Evolutionary conservation across 2,797 vertebrate genomes (phyloP).

Genomic region (Darevskia nairensis): DNA sequence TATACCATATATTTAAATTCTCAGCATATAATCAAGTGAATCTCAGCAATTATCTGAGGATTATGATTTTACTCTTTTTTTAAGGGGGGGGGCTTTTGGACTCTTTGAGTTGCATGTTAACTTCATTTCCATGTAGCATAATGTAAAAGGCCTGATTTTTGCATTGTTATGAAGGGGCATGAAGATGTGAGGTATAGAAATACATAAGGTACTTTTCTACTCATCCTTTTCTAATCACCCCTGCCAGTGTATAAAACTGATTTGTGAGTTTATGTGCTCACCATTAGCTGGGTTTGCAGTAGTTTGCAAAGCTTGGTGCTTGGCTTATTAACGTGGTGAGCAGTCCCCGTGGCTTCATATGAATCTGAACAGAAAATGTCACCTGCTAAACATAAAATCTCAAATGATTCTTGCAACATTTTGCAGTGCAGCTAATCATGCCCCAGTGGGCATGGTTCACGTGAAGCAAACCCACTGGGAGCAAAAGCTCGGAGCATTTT

Average conservation of each 20-base stretch:
- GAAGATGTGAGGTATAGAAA: not conserved
- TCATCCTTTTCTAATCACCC: not conserved
- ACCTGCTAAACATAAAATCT: constrained; percentile 17
- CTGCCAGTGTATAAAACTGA: not conserved
- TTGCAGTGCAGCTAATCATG: not conserved
- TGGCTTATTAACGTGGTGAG: not conserved
- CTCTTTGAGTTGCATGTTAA: not conserved
- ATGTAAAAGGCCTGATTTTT: not conserved
- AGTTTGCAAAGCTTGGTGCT: not conserved
- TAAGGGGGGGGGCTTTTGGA: too few species aligned
- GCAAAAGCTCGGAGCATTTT: not conserved
- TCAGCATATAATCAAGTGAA: not conserved
- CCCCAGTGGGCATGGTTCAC: not conserved
- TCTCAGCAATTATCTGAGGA: not conserved
- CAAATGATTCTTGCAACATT: not conserved
- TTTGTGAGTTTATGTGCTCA: not conserved
- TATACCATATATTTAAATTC: not conserved
- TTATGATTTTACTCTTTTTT: not conserved
- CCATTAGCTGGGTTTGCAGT: not conserved
- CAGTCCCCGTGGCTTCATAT: not conserved
- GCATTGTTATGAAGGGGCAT: not conserved
- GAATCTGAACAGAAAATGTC: not conserved
- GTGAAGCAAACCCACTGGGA: not conserved
- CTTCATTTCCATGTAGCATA: not conserved
- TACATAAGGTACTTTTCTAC: not conserved